Base-by-base conservation (phyloP, 2,888 invertebrate genomes). In the Parapristionchus giblindavisi region DNA sequence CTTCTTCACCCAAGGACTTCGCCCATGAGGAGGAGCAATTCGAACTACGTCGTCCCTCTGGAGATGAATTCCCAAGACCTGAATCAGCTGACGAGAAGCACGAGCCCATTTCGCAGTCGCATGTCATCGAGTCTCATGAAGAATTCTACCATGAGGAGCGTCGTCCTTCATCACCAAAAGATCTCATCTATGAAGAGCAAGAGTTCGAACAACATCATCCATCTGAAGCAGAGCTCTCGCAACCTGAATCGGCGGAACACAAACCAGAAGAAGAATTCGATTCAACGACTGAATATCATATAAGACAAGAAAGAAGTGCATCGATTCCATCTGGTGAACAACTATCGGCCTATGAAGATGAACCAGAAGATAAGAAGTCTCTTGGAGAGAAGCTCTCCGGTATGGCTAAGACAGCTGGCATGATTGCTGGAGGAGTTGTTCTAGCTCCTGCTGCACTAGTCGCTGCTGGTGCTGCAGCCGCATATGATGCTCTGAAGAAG, bases 361-460 rank as follows among this genome's bases (percentile, higher is more conserved):
- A 43, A 52, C 11, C 43, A n/a, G 51, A 38, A n/a, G 51, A 43
- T 66, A 72, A 71, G 48, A 54, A 58, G 11, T 60, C 51, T 32
- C 24, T 68, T 17, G 68, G 65, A 8, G 27, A n/a, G 17, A 70
- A 61, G 61, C 34, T 71, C 24, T 27, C 56, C 6, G 71, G 71
- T 17, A 65, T 70, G 6, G 78, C 78, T 11, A 78, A 77, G 70
- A 75, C 54, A 11, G 75, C 80, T 0, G 77, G 76, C n/a, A 68
- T 66, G 65, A 75, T 79, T 21, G 79, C 78, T 34, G 79, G 77
- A 3, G 78, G 73, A n/a, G 74, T 72, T 17, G 77, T 75, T 2
- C 36, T 74, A 14, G 77, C 71, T 24, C 75, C 77, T 17, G 75
- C 63, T 32, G 75, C 76, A 17, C 51, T 77, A 21, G 76, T 61